Evolutionary conservation across 1,140 invertebrate genomes (phyloP), one percentile per base, ranked within the genome.

Genomic region (Pemphigus obesinymphae): DNA sequence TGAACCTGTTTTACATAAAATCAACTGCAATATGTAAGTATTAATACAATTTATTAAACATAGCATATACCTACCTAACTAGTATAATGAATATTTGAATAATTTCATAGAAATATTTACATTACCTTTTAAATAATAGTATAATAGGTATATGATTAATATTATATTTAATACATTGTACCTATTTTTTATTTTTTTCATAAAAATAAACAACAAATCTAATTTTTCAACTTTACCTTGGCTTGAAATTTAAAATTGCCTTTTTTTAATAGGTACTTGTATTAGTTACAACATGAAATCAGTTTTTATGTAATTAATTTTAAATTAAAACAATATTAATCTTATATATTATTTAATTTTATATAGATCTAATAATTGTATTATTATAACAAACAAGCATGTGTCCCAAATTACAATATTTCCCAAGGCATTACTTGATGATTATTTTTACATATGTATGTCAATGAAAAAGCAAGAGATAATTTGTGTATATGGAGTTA

Each of bases 361-460:
- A 4, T 72, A 73, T 31, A 73, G 70, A 31, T 73, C 70, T 31
- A 20, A 73, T n/a, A 73, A 48, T 45, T 80, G 55, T 63, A 0
- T 63, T 45, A 43, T 80, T 23, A 45, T 34, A 43, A 80, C 55
- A 13, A 80, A 61, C 8, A 31, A 15, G 11, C 11, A 80, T 45
- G 23, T 43, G 10, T 80, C 76, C 63, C 55, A 80, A 63, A 61
- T 80, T 1, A 61, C 23, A 63, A 80, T 80, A 43, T 40, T 80
- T 34, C 37, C 76, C 26, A 80, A 61, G 3, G n/a, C 15, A 31
- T 0, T n/a, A 17, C 6, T 29, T 11, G n/a, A 80, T 20, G 76
- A 80, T 58, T 29, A 63, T 23, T 63, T 80, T 80, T 80, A 61
- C 11, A 43, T 80, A 29, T 80, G 53, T 63, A 23, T 61, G 31